Evolutionary conservation across 1,140 invertebrate species (phyloP), one percentile per base, ranked within the genome.

Genomic region (Lethocerus indicus): DNA sequence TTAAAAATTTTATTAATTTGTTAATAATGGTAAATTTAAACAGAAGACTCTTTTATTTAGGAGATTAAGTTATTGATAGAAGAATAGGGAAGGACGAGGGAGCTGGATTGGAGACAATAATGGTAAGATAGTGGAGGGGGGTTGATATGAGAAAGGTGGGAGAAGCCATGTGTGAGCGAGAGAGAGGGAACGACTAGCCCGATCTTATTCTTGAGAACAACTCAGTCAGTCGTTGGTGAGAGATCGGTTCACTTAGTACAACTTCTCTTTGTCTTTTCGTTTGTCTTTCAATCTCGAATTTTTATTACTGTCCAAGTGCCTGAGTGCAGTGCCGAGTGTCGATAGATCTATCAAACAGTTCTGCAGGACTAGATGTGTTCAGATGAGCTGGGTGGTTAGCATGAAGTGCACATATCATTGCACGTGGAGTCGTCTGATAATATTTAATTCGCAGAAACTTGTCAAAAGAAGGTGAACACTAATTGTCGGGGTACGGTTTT

Each of bases 361-460:
- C 23, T 14, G 21, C 40, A 20, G 14, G 26, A 47, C 53, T 57
- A 54, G 40, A 57, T 57, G 56, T 52, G 32, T 50, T 46, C 51
- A 49, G 50, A 59, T 59, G 58, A 47, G 46, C 37, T 37, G 23
- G 37, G 26, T 25, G 43, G 41, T 49, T 53, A 49, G 63, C 62
- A 68, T 70, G 68, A 73, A 69, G 79, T 83, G 76, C 79, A 75
- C 73, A 69, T 86, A 86, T 74, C 77, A 75, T 63, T 86, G 82
- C 74, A 83, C 81, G 69, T 87, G 83, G 83, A 86, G 83, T 67
- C 78, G 79, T 69, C 82, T 86, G 68, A 87, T 87, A 67, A 81
- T 87, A 67, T 78, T 87, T 68, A 86, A 86, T 68, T 86, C 83
- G 63, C 81, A 87, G 65, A 87, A 87, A 71, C 72, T 87, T 58